phyloP scores from a whole-genome alignment of 2,113 vertebrate species.

The Panthera tigris region DNA sequence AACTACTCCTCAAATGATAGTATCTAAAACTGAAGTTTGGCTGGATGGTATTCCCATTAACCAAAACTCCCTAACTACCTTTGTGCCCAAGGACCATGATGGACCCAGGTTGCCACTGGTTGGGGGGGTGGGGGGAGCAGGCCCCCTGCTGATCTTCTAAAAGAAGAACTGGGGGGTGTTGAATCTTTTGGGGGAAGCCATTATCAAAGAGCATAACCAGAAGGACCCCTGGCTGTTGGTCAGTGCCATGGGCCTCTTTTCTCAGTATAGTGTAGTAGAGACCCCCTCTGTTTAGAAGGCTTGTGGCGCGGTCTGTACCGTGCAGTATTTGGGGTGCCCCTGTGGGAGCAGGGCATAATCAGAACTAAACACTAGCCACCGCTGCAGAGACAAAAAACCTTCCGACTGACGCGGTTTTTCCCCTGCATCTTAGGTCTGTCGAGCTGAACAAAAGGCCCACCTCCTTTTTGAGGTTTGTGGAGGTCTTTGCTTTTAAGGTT shows the following conservation, averaged over 20 bases:
- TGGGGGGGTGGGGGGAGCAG: slow-evolving; percentile 81
- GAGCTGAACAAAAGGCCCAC: background rate
- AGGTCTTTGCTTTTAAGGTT: background rate
- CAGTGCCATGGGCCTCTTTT: background rate
- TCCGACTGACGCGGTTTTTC: background rate
- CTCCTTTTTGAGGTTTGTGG: background rate
- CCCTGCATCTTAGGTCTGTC: too few species aligned
- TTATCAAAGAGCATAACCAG: background rate
- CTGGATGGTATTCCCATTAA: background rate
- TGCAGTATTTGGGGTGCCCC: background rate
- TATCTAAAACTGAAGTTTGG: background rate
- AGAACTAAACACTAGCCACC: background rate
- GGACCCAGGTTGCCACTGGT: accelerated
- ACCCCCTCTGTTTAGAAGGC: background rate
- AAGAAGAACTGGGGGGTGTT: background rate
- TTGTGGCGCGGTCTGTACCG: background rate
- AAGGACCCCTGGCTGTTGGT: background rate
- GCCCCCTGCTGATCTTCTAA: slow-evolving; percentile 59
- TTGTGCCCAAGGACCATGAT: slow-evolving; percentile 74
- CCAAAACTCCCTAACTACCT: slow-evolving; percentile 71
- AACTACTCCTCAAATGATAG: background rate
- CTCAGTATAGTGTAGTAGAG: accelerated
- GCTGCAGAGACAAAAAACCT: background rate
- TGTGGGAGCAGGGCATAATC: background rate
- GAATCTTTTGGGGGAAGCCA: background rate